Conservation (phyloP, 1,140 invertebrate genomes). For the Mizuhopecten yessoensis region DNA sequence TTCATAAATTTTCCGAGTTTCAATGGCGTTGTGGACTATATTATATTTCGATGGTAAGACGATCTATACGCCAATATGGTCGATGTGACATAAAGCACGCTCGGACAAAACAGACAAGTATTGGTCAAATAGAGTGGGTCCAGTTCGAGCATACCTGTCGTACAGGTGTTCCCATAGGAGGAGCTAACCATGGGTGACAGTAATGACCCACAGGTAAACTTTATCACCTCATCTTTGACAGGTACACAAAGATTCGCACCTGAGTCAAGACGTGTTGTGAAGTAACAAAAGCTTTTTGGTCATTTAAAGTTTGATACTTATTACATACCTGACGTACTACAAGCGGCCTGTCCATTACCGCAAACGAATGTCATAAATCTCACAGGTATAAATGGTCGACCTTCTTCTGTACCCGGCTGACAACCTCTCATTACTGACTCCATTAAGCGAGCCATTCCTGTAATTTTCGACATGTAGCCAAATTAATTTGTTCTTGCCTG, state of each 20-base stretch:
- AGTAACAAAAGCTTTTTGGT: slow-evolving; percentile 6
- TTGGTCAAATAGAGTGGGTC: neutral
- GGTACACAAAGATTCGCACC: slow-evolving; percentile 2
- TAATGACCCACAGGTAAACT: slow-evolving; percentile 7
- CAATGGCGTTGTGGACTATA: neutral
- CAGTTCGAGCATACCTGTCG: neutral
- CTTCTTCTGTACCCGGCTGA: neutral
- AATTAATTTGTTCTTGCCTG: slow-evolving; percentile 29
- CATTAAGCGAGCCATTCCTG: slow-evolving; percentile 31
- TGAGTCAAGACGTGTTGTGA: slow-evolving; percentile 31
- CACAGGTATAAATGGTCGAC: neutral
- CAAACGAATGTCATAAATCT: neutral
- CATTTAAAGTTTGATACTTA: neutral
- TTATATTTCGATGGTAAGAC: neutral
- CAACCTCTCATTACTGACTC: slow-evolving; percentile 37
- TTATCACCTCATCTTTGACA: slow-evolving; percentile 34
- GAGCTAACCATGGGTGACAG: neutral
- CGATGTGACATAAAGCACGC: neutral
- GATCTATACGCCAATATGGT: neutral
- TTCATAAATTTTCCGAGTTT: neutral
- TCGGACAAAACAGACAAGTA: neutral
- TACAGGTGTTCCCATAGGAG: slow-evolving; percentile 24
- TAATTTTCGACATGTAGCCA: slow-evolving; percentile 33
- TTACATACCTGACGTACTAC: neutral
- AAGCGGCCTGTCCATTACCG: neutral